Conservation (phyloP, 2,888 invertebrate species). For the Eilema caniola region DNA sequence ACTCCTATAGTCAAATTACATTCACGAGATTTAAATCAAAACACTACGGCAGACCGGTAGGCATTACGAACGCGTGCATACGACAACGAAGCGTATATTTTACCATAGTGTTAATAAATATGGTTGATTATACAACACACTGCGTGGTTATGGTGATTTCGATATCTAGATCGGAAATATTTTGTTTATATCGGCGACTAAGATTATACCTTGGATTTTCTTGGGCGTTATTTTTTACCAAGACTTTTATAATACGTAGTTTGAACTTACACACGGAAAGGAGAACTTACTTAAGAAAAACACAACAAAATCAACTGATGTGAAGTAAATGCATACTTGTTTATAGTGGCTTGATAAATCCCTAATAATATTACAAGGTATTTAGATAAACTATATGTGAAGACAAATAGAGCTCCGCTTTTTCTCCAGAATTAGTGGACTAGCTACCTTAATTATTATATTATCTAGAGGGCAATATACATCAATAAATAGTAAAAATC, state of each 20-base stretch:
- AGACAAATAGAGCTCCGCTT: neutral
- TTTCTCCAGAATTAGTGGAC: neutral
- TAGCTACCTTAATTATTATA: too few relatives aligned
- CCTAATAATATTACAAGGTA: too few relatives aligned
- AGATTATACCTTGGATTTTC: slow-evolving; percentile 12
- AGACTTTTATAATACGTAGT: neutral
- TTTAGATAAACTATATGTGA: neutral
- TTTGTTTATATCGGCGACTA: slow-evolving; percentile 23
- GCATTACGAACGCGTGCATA: slow-evolving; percentile 43
- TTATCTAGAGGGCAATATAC: too few relatives aligned
- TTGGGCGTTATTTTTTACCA: neutral
- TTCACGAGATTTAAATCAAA: slow-evolving; percentile 32
- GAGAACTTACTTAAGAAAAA: too few relatives aligned
- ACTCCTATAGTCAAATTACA: slow-evolving; percentile 7
- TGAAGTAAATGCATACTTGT: neutral
- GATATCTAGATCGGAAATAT: slow-evolving; percentile 75
- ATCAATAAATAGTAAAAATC: too few relatives aligned
- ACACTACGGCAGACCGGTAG: slow-evolving; percentile 40
- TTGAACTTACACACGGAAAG: neutral
- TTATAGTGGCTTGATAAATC: too few relatives aligned
- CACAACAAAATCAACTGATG: neutral
- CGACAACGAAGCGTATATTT: slow-evolving; percentile 48
- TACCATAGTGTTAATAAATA: slow-evolving; percentile 50
- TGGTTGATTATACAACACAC: slow-evolving; percentile 46
- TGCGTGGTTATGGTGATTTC: slow-evolving; percentile 54